These are phyloP conservation scores for Thereva nobilitata DNA, from an alignment of 2,888 invertebrate genomes.

Conservation along the genomic window DNA sequence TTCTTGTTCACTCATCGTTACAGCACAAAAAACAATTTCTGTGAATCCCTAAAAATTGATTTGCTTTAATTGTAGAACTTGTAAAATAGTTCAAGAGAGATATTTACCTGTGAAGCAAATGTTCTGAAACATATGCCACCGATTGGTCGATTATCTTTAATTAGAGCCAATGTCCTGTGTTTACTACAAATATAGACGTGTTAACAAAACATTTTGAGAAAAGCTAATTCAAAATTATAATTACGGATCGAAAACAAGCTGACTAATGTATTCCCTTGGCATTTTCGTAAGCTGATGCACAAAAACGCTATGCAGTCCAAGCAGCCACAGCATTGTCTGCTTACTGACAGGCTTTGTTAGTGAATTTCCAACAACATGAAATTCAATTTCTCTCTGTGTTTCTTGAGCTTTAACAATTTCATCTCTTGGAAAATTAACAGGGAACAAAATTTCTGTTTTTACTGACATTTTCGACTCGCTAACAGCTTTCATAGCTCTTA, in stretches of 20 bases:
- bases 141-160: constrained; percentile 90
- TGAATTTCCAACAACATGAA: constrained; percentile 93
- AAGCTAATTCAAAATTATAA: constrained; percentile 51
- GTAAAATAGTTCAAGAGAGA: no score
- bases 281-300: constrained; percentile 94
- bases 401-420: constrained; percentile 92
- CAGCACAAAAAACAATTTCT: constrained; percentile 98
- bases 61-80: neutral
- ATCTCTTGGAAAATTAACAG: constrained; percentile 84
- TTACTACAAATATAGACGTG: constrained; percentile 63
- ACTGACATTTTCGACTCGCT: constrained; percentile 74
- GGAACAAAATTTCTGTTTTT: constrained; percentile 66
- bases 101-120: constrained; percentile 74
- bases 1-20: constrained; percentile 94
- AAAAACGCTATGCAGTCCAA: constrained; percentile 90
- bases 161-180: constrained; percentile 88
- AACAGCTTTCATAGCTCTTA: constrained; percentile 81
- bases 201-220: neutral
- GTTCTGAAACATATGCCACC: constrained; percentile 98
- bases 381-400: constrained; percentile 83
- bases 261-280: constrained; percentile 96
- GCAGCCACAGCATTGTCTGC: constrained; percentile 85
- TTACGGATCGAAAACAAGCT: constrained; percentile 91
- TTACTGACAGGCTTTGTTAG: constrained; percentile 83
- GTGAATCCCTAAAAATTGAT: constrained; percentile 76